phyloP scores from a whole-genome alignment of 2,113 vertebrate genomes.

The Sisor rabdophorus region DNA sequence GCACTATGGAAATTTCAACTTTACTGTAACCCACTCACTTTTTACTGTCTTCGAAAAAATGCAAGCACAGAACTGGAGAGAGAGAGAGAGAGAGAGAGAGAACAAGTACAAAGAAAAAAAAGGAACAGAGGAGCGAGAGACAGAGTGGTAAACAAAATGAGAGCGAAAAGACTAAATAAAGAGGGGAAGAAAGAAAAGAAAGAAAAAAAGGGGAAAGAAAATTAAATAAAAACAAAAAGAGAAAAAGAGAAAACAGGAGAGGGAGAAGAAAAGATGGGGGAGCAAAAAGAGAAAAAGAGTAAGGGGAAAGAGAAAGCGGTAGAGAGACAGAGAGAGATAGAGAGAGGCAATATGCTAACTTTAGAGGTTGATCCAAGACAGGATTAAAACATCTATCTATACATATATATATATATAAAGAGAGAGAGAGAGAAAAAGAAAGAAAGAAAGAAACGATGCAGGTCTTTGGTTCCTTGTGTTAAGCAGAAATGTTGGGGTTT shows the following conservation, averaged over 20 bases:
- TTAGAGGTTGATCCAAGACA: too few species aligned
- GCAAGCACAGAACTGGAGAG: constrained; percentile 34
- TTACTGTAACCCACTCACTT: constrained; percentile 55
- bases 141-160: constrained; percentile 8
- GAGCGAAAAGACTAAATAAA: constrained; percentile 19
- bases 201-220: constrained; percentile 41
- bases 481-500: too few species aligned
- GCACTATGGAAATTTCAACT: constrained; percentile 58
- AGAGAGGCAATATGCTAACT: constrained; percentile 45
- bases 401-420: too few species aligned
- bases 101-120: constrained; percentile 43
- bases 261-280: constrained; percentile 38
- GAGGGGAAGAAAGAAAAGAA: too few species aligned
- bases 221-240: constrained; percentile 34
- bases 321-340: constrained; percentile 27
- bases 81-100: constrained; percentile 21
- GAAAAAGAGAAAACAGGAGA: constrained; percentile 1
- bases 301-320: background rate
- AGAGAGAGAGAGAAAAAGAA: too few species aligned
- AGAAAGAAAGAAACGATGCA: too few species aligned
- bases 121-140: constrained; percentile 39
- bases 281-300: background rate
- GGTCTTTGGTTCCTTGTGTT: too few species aligned
- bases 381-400: too few species aligned
- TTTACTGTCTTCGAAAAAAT: constrained; percentile 52